Percentiles rank a stretch among this genome's conserved stretches.
Evolutionary conservation across 1,140 invertebrate genomes (phyloP).

Genomic region (Leucophenga varia): DNA sequence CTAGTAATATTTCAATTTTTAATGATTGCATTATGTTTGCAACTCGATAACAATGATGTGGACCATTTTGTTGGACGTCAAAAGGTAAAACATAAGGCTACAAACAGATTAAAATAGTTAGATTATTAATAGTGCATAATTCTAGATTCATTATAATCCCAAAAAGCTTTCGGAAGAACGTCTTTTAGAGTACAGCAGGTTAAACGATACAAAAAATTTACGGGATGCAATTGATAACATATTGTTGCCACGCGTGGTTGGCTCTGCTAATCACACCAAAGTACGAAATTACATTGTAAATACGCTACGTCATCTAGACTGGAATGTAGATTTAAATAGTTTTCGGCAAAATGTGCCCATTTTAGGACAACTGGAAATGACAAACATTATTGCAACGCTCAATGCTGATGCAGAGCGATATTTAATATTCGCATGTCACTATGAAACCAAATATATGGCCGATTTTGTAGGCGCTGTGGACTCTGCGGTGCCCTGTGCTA

Average conservation of each 20-base stretch:
- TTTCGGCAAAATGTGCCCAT: conserved; percentile 73
- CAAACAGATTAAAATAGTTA: too few species aligned
- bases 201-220: conserved; percentile 65
- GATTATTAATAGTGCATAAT: too few species aligned
- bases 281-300: conserved; percentile 72
- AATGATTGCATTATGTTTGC: too few species aligned
- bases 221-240: conserved; percentile 66
- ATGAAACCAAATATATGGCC: conserved; percentile 85
- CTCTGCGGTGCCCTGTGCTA: conserved; percentile 81
- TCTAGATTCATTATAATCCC: too few species aligned
- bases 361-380: conserved; percentile 72
- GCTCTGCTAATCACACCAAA: conserved; percentile 64
- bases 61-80: too few species aligned
- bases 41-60: too few species aligned
- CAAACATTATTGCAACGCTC: conserved; percentile 80
- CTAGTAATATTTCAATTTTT: too few species aligned
- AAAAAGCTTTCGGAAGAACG: too few species aligned
- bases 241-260: conserved; percentile 71
- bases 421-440: conserved; percentile 88
- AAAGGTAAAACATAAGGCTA: too few species aligned
- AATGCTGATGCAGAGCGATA: conserved; percentile 77
- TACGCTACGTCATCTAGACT: conserved; percentile 61
- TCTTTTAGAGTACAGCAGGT: too few species aligned
- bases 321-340: conserved; percentile 73
- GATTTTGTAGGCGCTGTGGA: conserved; percentile 70